Evolutionary conservation across 2,113 vertebrate species (phyloP).

Genomic region (Delphinapterus leucas): DNA sequence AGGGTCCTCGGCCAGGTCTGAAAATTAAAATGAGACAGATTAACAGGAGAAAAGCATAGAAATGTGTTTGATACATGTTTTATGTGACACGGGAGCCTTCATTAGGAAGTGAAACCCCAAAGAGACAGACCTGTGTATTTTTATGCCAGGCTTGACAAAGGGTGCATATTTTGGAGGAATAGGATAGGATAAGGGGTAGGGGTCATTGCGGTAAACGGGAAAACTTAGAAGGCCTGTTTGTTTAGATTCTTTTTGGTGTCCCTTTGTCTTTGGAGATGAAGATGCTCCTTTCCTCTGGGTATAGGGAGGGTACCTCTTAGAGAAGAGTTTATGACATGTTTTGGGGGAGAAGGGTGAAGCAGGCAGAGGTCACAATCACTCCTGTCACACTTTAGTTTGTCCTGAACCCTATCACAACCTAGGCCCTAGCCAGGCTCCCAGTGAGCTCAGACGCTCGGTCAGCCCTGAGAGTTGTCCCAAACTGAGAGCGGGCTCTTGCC

Average conservation of each 20-base stretch:
- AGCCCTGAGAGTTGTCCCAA: neutral
- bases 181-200: neutral
- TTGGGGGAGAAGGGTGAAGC: neutral
- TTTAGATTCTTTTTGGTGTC: neutral
- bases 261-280: neutral
- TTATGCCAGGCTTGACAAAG: neutral
- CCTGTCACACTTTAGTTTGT: neutral
- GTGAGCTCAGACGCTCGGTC: neutral
- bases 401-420: neutral
- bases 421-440: too few relatives aligned
- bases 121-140: neutral
- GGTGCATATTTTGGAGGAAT: too few relatives aligned
- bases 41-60: neutral
- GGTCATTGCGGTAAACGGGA: neutral
- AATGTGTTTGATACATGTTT: neutral
- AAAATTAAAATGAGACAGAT: neutral
- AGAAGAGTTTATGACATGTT: neutral
- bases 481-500: neutral
- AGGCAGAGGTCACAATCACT: neutral
- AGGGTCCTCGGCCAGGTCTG: neutral
- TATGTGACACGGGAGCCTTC: neutral
- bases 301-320: neutral
- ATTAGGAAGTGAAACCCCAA: neutral
- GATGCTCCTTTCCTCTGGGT: neutral
- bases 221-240: too few relatives aligned